A percentile compares a stretch with the other conserved stretches of the same genome.
Evolutionary conservation across 1,140 invertebrate species (phyloP).

Genomic region (Aphis gossypii): DNA sequence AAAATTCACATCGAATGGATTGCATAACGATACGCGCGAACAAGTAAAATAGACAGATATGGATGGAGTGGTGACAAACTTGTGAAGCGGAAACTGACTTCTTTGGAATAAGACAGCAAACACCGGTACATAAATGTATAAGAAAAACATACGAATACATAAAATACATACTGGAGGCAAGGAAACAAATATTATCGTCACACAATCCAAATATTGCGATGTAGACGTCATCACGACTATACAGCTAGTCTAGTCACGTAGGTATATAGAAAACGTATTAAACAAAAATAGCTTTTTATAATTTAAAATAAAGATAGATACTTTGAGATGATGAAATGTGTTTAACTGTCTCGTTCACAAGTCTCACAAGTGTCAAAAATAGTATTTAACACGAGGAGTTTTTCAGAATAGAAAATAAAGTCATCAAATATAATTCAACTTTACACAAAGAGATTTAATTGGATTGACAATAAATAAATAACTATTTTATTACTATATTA

Average conservation of each 20-base stretch:
- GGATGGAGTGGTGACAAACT: background rate
- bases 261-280: background rate
- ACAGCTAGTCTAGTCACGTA: background rate
- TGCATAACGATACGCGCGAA: constrained; percentile 23
- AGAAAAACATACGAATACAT: background rate
- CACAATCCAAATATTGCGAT: background rate
- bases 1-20: background rate
- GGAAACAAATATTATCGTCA: background rate
- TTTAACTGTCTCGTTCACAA: background rate
- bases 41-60: background rate
- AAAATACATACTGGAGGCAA: background rate
- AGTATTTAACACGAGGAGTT: too few species aligned
- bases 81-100: constrained; percentile 4
- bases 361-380: too few species aligned
- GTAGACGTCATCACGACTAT: background rate
- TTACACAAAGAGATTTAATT: too few species aligned
- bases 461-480: too few species aligned
- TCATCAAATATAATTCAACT: too few species aligned
- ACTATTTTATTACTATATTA: too few species aligned
- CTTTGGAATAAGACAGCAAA: background rate
- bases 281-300: background rate
- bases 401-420: too few species aligned
- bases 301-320: background rate
- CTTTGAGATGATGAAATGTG: background rate
- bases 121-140: background rate